Percentiles rank a stretch among this genome's conserved stretches.
Conservation (phyloP, 1,140 invertebrate species). For the Drosophila guanche region DNA sequence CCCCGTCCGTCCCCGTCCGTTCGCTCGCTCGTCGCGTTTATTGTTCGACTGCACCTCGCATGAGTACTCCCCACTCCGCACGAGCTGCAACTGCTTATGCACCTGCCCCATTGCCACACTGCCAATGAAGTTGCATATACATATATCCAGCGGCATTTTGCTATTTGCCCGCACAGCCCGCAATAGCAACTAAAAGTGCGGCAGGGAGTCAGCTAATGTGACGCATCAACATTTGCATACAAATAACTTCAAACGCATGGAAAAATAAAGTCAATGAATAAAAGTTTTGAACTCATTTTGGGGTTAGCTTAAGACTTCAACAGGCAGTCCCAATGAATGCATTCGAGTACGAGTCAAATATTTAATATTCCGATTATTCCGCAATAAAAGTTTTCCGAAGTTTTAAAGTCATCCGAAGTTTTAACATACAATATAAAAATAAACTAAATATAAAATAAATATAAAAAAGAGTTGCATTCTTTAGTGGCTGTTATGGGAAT, state of each 20-base stretch:
- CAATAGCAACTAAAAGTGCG: constrained; percentile 55
- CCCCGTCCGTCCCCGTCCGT: neutral
- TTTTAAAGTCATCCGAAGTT: no score
- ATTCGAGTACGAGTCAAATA: no score
- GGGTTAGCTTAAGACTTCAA: no score
- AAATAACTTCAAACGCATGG: constrained; percentile 16
- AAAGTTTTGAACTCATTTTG: neutral
- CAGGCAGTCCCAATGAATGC: no score
- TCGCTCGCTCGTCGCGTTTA: constrained; percentile 21
- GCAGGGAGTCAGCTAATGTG: constrained; percentile 60
- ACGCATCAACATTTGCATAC: constrained; percentile 44
- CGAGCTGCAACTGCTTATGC: neutral
- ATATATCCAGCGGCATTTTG: constrained; percentile 52
- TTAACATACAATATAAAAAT: no score
- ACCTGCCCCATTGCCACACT: neutral
- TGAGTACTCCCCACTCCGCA: neutral
- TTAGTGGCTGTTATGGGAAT: no score
- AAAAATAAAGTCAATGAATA: constrained; percentile 17
- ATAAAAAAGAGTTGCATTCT: no score
- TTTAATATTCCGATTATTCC: neutral
- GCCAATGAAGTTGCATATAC: constrained; percentile 55
- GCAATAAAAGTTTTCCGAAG: no score
- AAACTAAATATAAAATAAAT: no score
- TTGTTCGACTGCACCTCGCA: constrained; percentile 56
- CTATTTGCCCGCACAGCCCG: constrained; percentile 40